These are phyloP conservation scores for Drosophila subobscura DNA, from an alignment of 1,140 invertebrate species.

Conservation along the genomic window DNA sequence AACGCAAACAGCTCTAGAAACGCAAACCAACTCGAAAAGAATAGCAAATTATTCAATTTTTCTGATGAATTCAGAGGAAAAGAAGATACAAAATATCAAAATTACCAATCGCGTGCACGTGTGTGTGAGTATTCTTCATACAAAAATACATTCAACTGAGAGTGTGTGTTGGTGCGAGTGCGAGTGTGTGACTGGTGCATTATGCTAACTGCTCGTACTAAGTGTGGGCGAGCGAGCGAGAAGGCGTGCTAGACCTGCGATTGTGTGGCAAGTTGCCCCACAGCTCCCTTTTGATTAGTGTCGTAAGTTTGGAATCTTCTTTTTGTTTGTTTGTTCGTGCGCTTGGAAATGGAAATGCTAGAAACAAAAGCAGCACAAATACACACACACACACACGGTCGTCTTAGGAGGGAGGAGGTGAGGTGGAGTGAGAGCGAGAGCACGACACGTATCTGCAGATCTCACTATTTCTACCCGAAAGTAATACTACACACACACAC, in stretches of 20 bases:
- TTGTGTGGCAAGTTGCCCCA: conserved; percentile 60
- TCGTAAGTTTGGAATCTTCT: conserved; percentile 39
- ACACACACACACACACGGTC: conserved; percentile 6
- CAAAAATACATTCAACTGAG: conserved; percentile 15
- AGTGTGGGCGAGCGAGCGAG: conserved; percentile 59
- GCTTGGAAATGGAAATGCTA: conserved; percentile 13
- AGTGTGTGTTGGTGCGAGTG: conserved; percentile 8
- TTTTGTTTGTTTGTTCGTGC: conserved; percentile 11
- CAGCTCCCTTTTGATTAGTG: conserved; percentile 25
- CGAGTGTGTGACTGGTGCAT: conserved; percentile 55
- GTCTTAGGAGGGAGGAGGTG: not conserved
- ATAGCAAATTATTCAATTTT: conserved; percentile 8
- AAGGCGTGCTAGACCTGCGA: conserved; percentile 50
- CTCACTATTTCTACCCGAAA: conserved; percentile 11
- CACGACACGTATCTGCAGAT: conserved; percentile 43
- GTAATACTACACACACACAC: conserved; percentile 15
- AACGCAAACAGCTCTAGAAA: conserved; percentile 19
- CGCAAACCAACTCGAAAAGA: conserved; percentile 21
- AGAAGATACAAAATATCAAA: conserved; percentile 48
- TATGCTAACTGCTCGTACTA: conserved; percentile 54
- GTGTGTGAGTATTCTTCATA: conserved; percentile 34
- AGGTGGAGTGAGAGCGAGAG: conserved; percentile 28
- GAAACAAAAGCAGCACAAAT: conserved; percentile 39
- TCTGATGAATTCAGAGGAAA: conserved; percentile 57
- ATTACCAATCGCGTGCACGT: conserved; percentile 42